These are phyloP conservation scores for Laticauda colubrina DNA, from an alignment of 2,113 vertebrate species.

Conservation along the genomic window DNA sequence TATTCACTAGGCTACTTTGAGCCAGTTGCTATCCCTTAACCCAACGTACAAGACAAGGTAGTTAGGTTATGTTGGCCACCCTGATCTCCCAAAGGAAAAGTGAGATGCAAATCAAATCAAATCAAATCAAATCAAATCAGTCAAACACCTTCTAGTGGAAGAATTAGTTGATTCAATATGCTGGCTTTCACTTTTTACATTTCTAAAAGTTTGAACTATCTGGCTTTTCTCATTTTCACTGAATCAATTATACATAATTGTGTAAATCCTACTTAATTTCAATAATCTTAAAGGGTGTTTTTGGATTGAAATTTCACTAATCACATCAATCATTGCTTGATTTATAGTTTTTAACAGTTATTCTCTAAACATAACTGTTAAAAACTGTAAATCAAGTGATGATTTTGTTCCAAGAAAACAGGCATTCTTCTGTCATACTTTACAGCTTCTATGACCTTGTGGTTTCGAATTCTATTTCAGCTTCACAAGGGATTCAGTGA, in stretches of 20 bases:
- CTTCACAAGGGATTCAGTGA: not conserved
- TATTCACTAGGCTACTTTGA: not conserved
- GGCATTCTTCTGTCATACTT: not conserved
- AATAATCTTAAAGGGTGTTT: not conserved
- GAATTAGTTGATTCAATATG: not conserved
- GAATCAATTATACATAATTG: not conserved
- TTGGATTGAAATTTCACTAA: not conserved
- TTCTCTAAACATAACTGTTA: too few relatives aligned
- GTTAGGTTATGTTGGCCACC: not conserved
- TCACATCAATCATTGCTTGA: not conserved
- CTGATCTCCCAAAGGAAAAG: not conserved
- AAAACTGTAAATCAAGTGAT: not conserved
- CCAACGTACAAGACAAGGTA: not conserved
- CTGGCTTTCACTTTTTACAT: not conserved
- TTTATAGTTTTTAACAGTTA: not conserved
- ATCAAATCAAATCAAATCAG: not conserved
- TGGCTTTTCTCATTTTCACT: not conserved
- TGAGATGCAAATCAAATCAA: not conserved
- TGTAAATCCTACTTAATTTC: not conserved
- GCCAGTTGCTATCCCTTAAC: not conserved
- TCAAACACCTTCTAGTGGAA: not conserved
- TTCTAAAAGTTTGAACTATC: not conserved
- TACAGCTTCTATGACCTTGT: not conserved
- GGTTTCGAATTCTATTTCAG: not conserved
- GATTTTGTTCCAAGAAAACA: not conserved